These are phyloP conservation scores for Myathropa florea DNA, from an alignment of 2,888 invertebrate species.

Conservation along the genomic window DNA sequence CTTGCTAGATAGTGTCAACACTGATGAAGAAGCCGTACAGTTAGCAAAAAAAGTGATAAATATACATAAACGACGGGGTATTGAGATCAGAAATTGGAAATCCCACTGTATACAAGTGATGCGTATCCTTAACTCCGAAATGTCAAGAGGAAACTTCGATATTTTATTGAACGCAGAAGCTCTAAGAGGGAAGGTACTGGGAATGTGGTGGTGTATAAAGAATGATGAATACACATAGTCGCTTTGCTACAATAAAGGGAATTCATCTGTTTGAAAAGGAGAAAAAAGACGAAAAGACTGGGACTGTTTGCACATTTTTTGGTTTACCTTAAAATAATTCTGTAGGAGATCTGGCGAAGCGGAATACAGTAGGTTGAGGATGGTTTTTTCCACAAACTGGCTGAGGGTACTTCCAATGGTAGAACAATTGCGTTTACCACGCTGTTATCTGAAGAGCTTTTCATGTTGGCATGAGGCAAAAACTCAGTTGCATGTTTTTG, in stretches of 20 bases:
- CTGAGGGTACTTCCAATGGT: conserved; percentile 47
- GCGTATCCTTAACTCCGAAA: conserved; percentile 26
- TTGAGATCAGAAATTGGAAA: conserved; percentile 10
- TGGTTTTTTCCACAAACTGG: too few species aligned
- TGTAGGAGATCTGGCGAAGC: not conserved
- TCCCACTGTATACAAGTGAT: conserved; percentile 39
- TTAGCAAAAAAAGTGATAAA: not conserved
- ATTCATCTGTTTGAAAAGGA: not conserved
- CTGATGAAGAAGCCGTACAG: conserved; percentile 11
- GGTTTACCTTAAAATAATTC: conserved; percentile 26
- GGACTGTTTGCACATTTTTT: conserved; percentile 3
- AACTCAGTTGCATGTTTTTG: conserved; percentile 32
- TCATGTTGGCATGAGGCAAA: conserved; percentile 49
- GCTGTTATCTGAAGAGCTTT: not conserved
- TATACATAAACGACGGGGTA: not conserved
- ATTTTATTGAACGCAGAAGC: not conserved
- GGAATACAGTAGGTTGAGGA: conserved; percentile 2
- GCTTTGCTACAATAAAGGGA: not conserved
- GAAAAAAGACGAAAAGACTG: conserved; percentile 40
- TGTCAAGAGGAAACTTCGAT: conserved; percentile 1
- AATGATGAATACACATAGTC: not conserved
- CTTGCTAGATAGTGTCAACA: conserved; percentile 41
- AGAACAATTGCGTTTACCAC: not conserved
- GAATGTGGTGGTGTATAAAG: conserved; percentile 27
- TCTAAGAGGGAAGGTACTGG: not conserved